phyloP scores from a whole-genome alignment of 2,888 invertebrate species.

The Aelia acuminata region DNA sequence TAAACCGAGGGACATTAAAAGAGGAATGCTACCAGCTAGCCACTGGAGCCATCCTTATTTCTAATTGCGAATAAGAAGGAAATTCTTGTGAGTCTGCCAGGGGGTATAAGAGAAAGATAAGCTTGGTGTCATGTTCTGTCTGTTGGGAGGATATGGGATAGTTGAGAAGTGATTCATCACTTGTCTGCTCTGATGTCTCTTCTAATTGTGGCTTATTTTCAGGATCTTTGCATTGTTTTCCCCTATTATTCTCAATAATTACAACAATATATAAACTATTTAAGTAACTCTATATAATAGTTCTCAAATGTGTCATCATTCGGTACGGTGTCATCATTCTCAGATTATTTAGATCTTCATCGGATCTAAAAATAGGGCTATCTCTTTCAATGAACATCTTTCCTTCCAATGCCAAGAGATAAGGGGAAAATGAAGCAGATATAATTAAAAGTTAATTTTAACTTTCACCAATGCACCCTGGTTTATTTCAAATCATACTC shows the following conservation, averaged over 20 bases:
- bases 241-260: background rate
- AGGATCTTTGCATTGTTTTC: background rate
- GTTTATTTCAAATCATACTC: too few relatives aligned
- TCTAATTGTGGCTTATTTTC: background rate
- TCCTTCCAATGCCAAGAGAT: too few relatives aligned
- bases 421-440: too few relatives aligned
- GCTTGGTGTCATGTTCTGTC: constrained; percentile 21
- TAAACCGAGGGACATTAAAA: constrained; percentile 15
- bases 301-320: too few relatives aligned
- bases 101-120: background rate
- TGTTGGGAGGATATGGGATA: background rate
- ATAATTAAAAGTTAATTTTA: too few relatives aligned
- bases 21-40: background rate
- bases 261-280: too few relatives aligned
- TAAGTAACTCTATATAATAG: too few relatives aligned
- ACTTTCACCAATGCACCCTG: too few relatives aligned
- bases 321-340: too few relatives aligned
- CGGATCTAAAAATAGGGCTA: too few relatives aligned
- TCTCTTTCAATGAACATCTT: too few relatives aligned
- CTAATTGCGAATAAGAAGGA: constrained; percentile 31
- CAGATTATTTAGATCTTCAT: too few relatives aligned
- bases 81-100: constrained; percentile 19
- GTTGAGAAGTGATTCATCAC: constrained; percentile 14
- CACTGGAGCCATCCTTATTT: constrained; percentile 31
- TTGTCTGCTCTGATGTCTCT: background rate